Conservation (phyloP, 2,113 vertebrate species). For the Equus przewalskii region DNA sequence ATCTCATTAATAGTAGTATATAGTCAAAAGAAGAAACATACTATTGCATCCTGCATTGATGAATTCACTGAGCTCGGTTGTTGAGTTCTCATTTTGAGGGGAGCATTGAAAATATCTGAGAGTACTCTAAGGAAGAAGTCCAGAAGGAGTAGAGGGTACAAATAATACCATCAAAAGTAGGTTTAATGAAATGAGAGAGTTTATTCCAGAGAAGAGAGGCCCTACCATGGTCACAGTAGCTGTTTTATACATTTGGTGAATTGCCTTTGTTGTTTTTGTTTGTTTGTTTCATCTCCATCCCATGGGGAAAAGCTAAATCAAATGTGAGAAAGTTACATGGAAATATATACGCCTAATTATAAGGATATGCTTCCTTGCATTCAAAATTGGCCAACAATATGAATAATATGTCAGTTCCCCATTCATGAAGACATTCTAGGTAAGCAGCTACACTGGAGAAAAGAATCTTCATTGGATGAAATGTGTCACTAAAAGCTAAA, state of each 20-base stretch:
- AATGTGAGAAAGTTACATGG: background rate
- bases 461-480: background rate
- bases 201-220: background rate
- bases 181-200: background rate
- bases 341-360: background rate
- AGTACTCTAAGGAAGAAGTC: background rate
- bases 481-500: background rate
- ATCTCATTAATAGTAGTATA: background rate
- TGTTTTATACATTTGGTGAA: background rate
- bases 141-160: background rate
- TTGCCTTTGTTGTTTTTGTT: background rate
- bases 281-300: background rate
- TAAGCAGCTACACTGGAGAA: background rate
- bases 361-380: background rate
- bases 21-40: background rate
- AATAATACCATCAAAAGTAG: background rate
- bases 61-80: background rate
- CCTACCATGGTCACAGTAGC: background rate
- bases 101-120: background rate
- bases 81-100: background rate
- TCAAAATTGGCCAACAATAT: background rate
- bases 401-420: background rate
- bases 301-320: background rate
- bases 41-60: background rate
- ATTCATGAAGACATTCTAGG: background rate